Base-by-base conservation (phyloP, 2,797 vertebrate genomes). In the Epinephelus coioides region DNA sequence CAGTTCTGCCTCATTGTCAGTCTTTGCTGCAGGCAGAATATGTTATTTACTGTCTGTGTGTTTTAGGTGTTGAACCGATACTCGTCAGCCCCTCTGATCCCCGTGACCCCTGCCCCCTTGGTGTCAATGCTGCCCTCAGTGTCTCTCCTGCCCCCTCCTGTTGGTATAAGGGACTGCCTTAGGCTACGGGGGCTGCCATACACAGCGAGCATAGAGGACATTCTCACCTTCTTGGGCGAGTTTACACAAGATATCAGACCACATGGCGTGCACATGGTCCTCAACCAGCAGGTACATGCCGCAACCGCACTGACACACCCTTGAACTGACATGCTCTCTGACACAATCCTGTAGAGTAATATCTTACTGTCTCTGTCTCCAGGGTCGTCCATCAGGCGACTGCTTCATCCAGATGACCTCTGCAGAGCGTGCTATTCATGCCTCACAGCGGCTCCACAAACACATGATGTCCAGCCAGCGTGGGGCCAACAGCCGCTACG, bases 361-460 rank as follows among this genome's bases (percentile, higher is more conserved):
- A 18, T 69, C 34, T 71, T 9, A 27, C 23, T 38, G 8, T 30
- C n/a, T 76, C 49, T 62, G 43, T 84, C 21, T 54, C 6, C 86
- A 99, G 98, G 98, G 98, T 61, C 97, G 98, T 73, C 98, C 98
- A 0, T 99, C 98, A 0, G 98, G 98, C 0, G 98, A 99, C 89
- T 98, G 98, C 51, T 99, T 99, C 83, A 99, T 99, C 88, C 98
- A 99, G 93, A 99, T 99, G 98, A 96, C 93, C 61, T 98, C 97
- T 17, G 91, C 96, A 3, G 98, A 99, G 80, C 95, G 97, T 57
- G 97, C 97, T 2, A 94, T 97, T 83, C 88, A 95, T 84, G 96
- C 97, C 55, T 96, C 97, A n/a, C 97, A 98, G 93, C 95, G 95
- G 72, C 98, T 98, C 86, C 98, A 99, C 93, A 99, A 98, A 91